Percentiles rank a stretch among this genome's conserved stretches.
Conservation (phyloP, 1,140 invertebrate species). For the Capitella teleta region DNA sequence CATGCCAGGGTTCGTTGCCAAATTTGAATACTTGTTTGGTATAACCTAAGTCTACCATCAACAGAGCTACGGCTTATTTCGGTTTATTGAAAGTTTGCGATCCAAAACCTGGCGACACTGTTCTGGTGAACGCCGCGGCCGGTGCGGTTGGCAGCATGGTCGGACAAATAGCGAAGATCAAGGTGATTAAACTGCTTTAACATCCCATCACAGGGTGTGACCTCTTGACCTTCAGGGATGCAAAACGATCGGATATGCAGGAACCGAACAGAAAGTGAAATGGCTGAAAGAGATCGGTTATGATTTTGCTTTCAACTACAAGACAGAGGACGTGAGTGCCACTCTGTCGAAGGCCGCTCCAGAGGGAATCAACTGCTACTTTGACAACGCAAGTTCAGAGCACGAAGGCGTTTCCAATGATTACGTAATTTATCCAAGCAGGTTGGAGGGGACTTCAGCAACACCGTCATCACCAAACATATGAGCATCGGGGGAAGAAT, state of each 20-base stretch:
- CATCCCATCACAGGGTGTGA: too few species aligned
- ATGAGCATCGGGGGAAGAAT: slow-evolving; percentile 17
- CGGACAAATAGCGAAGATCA: slow-evolving; percentile 61
- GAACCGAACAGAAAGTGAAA: slow-evolving; percentile 56
- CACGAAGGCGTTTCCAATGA: background rate
- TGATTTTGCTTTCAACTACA: slow-evolving; percentile 61
- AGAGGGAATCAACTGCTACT: slow-evolving; percentile 58
- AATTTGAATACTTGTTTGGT: background rate
- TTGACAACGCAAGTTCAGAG: slow-evolving; percentile 58
- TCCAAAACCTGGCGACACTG: slow-evolving; percentile 55
- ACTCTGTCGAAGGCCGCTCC: slow-evolving; percentile 54
- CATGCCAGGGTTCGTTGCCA: background rate
- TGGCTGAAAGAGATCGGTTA: slow-evolving; percentile 57
- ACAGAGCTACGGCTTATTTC: slow-evolving; percentile 63
- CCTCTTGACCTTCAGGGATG: slow-evolving; percentile 46
- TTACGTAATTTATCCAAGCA: background rate
- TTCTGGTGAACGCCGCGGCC: slow-evolving; percentile 49
- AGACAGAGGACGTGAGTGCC: slow-evolving; percentile 46
- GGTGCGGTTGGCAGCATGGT: slow-evolving; percentile 59
- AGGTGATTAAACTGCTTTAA: slow-evolving; percentile 33
- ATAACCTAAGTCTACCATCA: too few species aligned
- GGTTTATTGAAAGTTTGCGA: slow-evolving; percentile 57
- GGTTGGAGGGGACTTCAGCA: slow-evolving; percentile 21
- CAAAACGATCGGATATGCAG: slow-evolving; percentile 59
- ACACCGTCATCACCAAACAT: slow-evolving; percentile 10